Evolutionary conservation across 2,113 vertebrate species (phyloP), one percentile per base, ranked within the genome.

Genomic region (Sminthopsis crassicaudata): DNA sequence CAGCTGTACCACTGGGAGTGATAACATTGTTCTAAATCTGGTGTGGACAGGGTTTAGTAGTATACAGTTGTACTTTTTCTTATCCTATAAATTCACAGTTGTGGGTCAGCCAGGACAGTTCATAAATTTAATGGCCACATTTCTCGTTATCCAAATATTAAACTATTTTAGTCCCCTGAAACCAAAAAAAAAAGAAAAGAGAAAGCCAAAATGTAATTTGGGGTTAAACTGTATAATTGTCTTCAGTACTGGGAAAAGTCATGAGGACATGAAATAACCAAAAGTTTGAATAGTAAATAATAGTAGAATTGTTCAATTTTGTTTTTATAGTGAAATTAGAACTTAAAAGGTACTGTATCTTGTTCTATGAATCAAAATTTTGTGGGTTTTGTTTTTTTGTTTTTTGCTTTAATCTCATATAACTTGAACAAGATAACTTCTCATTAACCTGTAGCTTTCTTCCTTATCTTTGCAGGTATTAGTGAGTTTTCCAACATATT

Each of bases 401-500:
- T 3, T 93, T 50, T 0, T 95, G 96, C 46, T 95, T 8, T 46
- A 95, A 7, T 88, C 25, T 89, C 53, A 76, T 24, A n/a, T 51
- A 51, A 51, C 8, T 76, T 42, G 36, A 25, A 36, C 8, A 91
- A 67, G 46, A 91, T 76, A 51, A 19, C 10, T 92, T 25, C 88
- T 90, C 23, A 60, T 92, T 96, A 92, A 96, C 9, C 26, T 94
- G 91, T 95, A 55, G 48, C 89, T 97, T 42, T 92, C 93, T 96
- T 89, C 25, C 88, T 96, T n/a, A 96, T 60, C 94, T 97, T 95
- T 93, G 94, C 96, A 96, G 96, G 91, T 98, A 97, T 96, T 97
- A 96, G 23, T 95, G 96, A 52, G 1, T 98, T 98, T 91, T 98
- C 97, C 16, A 98, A 98, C 91, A 99, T 99, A 23, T 99, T 99